A percentile compares a stretch with the other conserved stretches of the same genome.
These are phyloP conservation scores for Sminthurides aquaticus DNA, from an alignment of 2,888 invertebrate species.

Conservation along the genomic window DNA sequence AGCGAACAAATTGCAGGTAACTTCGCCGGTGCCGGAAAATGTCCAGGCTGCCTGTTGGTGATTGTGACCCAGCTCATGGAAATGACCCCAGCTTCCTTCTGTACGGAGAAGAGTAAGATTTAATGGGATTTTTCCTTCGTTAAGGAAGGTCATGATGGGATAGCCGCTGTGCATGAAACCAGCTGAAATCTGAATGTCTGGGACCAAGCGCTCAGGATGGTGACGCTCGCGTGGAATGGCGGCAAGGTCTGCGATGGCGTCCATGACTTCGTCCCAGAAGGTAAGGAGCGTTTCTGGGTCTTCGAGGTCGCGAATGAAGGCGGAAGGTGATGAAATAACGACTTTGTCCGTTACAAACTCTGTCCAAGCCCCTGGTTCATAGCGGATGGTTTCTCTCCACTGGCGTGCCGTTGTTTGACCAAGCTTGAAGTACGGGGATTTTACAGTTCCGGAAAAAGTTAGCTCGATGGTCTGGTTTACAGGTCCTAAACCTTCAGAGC, in stretches of 20 bases:
- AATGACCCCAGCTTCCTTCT: conserved; percentile 23
- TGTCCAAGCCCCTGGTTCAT: conserved; percentile 19
- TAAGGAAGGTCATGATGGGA: conserved; percentile 21
- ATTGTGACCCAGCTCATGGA: conserved; percentile 27
- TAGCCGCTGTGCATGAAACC: conserved; percentile 28
- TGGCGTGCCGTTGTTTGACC: conserved; percentile 12
- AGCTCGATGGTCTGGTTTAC: not conserved
- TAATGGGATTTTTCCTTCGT: conserved; percentile 8
- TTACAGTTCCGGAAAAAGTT: not conserved
- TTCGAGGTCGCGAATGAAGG: conserved; percentile 9
- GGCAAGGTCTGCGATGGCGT: conserved; percentile 23
- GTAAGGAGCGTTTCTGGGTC: conserved; percentile 21
- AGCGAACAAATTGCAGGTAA: conserved; percentile 24
- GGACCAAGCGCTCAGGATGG: conserved; percentile 16
- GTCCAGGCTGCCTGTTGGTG: conserved; percentile 25
- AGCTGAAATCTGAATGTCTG: conserved; percentile 21
- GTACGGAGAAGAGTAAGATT: conserved; percentile 10
- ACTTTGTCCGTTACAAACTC: conserved; percentile 23
- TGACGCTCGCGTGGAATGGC: conserved; percentile 17
- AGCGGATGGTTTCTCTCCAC: conserved; percentile 20
- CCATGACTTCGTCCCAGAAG: conserved; percentile 26
- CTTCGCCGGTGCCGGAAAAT: conserved; percentile 19
- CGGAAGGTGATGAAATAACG: conserved; percentile 13
- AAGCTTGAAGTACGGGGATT: conserved; percentile 14
- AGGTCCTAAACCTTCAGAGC: not conserved